A percentile compares a stretch with the other conserved stretches of the same genome.
phyloP scores from a whole-genome alignment of 1,140 invertebrate genomes.

The Teleogryllus occipitalis region DNA sequence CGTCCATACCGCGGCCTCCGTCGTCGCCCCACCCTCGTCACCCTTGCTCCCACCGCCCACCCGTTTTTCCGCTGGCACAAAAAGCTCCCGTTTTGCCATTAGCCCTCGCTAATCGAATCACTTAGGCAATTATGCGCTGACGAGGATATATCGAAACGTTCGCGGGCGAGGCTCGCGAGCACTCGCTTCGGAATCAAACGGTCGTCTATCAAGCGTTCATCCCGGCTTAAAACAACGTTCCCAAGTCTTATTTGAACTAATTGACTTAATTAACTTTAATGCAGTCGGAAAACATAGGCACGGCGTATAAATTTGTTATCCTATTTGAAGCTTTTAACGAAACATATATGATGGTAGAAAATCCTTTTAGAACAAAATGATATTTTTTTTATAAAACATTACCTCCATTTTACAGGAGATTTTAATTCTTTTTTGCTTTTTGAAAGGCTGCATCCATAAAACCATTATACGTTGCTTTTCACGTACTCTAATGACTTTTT shows the following conservation, averaged over 20 bases:
- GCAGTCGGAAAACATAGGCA: neutral
- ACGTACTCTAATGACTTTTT: constrained; percentile 12
- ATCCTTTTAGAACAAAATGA: constrained; percentile 2
- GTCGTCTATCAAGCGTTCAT: neutral
- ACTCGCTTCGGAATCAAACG: neutral
- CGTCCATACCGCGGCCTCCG: too few species aligned
- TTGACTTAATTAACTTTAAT: constrained; percentile 1
- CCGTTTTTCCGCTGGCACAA: neutral
- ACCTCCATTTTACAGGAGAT: constrained; percentile 4
- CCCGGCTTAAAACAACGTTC: neutral
- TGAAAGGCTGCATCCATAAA: constrained; percentile 11
- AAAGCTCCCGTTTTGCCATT: neutral
- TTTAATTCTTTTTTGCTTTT: constrained; percentile 6
- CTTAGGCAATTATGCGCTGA: constrained; percentile 3
- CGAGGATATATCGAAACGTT: constrained; percentile 4
- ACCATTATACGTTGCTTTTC: constrained; percentile 12
- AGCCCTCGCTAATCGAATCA: neutral
- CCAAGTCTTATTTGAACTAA: neutral
- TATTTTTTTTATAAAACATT: constrained; percentile 6
- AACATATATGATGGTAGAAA: neutral
- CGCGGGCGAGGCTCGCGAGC: neutral
- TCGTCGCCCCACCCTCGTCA: neutral
- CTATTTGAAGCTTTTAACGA: constrained; percentile 1
- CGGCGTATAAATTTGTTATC: neutral
- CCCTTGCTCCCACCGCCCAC: neutral